Base-by-base conservation (phyloP, 2,113 vertebrate species). In the Ramphastos sulfuratus region DNA sequence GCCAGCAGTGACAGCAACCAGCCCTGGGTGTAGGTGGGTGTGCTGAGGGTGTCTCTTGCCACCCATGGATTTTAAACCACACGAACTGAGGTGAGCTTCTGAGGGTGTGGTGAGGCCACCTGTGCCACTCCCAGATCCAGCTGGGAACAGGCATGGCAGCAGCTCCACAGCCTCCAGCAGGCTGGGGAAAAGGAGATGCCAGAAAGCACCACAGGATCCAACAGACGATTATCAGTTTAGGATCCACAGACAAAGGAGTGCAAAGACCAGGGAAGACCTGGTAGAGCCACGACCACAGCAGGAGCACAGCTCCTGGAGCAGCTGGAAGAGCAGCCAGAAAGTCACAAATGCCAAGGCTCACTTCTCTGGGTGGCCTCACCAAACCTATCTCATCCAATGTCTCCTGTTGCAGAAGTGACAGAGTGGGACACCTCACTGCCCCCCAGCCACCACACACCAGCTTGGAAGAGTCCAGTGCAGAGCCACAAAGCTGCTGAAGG, bases 61-160 rank as follows among this genome's bases (percentile, higher is more conserved):
- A 59, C 44, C 35, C 37, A 5, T 0, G 7, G 5, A 19, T 27
- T 69, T 44, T 7, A 20, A 48, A 55, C 15, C 9, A 20, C 15
- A 8, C 8, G 1, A 1, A 12, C 13, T 35, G 28, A 48, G 54
- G n/a, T 71, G 83, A 67, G 63, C 75, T 69, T 75, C 19, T 21
- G 30, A 52, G 0, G 30, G 25, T 1, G 1, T 3, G 33, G 31
- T 4, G 50, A 56, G 31, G 84, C 44, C 35, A 6, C 2, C 0
- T 5, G 73, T 30, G 71, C 50, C 12, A 21, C 39, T 28, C 60
- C 55, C 21, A 5, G 7, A 19, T 24, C 61, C 65, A 12, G 59
- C 66, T 16, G 46, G 30, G 19, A 64, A 7, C 19, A 6, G 31
- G 59, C 69, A 30, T 1, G 1, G 50, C 9, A 19, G 52, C 52